These are phyloP conservation scores for Sylvilagus bachmani DNA, from an alignment of 2,113 vertebrate genomes.

Conservation along the genomic window DNA sequence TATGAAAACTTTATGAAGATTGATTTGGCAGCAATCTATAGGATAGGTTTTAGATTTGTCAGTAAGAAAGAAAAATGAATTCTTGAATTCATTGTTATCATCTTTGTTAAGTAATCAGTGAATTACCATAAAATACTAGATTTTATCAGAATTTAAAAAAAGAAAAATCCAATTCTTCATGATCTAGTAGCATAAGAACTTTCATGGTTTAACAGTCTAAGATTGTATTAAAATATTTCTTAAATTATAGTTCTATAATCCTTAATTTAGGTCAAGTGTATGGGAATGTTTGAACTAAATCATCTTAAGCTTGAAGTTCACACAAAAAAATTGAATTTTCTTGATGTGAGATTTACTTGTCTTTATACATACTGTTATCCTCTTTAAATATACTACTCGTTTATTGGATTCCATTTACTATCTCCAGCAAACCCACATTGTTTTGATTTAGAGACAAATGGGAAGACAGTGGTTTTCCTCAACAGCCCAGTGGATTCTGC, in stretches of 20 bases:
- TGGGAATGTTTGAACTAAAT: not conserved
- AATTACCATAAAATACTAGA: constrained; percentile 11
- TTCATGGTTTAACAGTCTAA: not conserved
- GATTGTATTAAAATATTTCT: constrained; percentile 24
- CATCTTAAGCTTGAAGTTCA: constrained; percentile 18
- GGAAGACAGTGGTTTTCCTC: constrained; percentile 49
- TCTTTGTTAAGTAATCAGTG: constrained; percentile 20
- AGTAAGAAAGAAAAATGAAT: constrained; percentile 13
- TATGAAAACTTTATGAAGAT: constrained; percentile 53
- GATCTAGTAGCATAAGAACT: no score
- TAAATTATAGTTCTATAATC: not conserved
- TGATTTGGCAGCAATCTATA: constrained; percentile 38
- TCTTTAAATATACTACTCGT: not conserved
- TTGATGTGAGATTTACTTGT: not conserved
- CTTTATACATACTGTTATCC: not conserved
- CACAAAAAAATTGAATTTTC: constrained; percentile 29
- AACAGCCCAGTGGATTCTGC: not conserved
- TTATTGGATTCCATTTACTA: not conserved
- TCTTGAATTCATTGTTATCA: not conserved
- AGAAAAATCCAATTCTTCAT: not conserved
- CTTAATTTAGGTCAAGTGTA: constrained; percentile 5
- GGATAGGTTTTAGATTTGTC: constrained; percentile 40
- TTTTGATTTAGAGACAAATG: constrained; percentile 47
- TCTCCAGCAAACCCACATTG: not conserved
- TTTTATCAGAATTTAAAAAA: not conserved